Evolutionary conservation across 2,113 vertebrate species (phyloP).

Genomic region (Indicator maculatus): DNA sequence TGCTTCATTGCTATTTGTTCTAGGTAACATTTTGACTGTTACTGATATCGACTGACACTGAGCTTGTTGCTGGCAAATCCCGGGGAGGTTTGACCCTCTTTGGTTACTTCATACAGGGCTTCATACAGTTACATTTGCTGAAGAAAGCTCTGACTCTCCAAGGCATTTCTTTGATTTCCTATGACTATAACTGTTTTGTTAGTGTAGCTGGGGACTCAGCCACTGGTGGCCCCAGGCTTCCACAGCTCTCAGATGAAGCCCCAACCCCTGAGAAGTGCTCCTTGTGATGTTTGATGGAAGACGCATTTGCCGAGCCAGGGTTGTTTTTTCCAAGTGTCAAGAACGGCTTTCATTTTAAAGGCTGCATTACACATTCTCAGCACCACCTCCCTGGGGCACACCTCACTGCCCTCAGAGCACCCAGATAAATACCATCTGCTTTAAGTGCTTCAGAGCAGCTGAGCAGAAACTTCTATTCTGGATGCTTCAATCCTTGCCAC

Average conservation of each 20-base stretch:
- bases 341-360: background rate
- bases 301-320: background rate
- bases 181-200: background rate
- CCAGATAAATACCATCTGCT: background rate
- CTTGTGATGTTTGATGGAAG: background rate
- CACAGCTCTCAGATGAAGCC: background rate
- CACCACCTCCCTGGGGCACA: background rate
- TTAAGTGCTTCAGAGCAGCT: background rate
- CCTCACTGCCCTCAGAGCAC: background rate
- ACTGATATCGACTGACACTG: background rate
- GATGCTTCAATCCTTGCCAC: background rate
- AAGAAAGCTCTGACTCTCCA: background rate
- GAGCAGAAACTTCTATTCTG: background rate
- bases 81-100: background rate
- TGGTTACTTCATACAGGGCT: background rate
- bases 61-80: background rate
- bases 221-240: accelerated
- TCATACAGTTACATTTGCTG: background rate
- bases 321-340: background rate
- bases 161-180: background rate
- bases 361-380: background rate
- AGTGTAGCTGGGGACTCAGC: background rate
- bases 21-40: background rate
- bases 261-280: background rate
- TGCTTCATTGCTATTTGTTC: background rate